Evolutionary conservation across 2,888 invertebrate genomes (phyloP).

Genomic region (Phytoseiulus persimilis): DNA sequence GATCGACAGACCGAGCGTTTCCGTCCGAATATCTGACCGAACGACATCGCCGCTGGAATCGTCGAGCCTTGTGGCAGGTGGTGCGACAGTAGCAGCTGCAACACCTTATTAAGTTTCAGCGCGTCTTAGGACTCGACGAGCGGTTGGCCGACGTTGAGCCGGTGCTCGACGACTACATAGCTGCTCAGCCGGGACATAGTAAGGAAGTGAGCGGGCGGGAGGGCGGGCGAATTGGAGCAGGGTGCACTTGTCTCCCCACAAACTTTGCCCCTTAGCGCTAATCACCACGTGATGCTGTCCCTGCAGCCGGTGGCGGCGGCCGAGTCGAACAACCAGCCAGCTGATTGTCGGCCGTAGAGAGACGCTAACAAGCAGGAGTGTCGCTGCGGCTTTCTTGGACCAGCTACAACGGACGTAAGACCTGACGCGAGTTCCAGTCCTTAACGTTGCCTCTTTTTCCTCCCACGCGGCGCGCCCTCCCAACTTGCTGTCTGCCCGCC

Average conservation of each 20-base stretch:
- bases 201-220: not conserved
- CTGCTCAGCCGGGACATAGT: not conserved
- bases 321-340: not conserved
- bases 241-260: not conserved
- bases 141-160: not conserved
- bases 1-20: not conserved
- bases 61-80: not conserved
- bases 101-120: constrained; percentile 5
- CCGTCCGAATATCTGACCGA: too few relatives aligned
- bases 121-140: not conserved
- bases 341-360: not conserved
- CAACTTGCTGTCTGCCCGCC: too few relatives aligned
- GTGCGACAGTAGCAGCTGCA: constrained; percentile 5
- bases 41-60: not conserved
- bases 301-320: not conserved
- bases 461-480: too few relatives aligned
- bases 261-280: not conserved
- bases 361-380: not conserved
- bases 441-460: not conserved
- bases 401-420: not conserved
- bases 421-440: not conserved
- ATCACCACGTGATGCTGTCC: not conserved
- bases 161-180: not conserved
- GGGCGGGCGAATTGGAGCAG: not conserved
- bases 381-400: not conserved